Evolutionary conservation across 2,113 vertebrate genomes (phyloP).

Genomic region (Perca fluviatilis): DNA sequence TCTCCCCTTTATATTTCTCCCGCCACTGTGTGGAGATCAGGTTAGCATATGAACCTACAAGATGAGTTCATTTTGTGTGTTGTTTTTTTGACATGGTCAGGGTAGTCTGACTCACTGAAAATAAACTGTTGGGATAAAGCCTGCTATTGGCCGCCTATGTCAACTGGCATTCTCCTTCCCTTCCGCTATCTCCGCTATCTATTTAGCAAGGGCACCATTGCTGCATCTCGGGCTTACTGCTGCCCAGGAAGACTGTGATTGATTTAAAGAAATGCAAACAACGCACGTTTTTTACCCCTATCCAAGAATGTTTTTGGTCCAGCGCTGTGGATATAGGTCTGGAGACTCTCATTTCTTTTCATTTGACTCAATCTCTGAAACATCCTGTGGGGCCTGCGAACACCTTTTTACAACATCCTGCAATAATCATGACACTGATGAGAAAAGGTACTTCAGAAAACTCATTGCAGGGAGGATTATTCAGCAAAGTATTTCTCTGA

Average conservation of each 20-base stretch:
- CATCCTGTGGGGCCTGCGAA: conserved; percentile 18
- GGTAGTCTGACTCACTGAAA: too few relatives aligned
- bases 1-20: not conserved
- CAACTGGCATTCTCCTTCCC: too few relatives aligned
- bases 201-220: too few relatives aligned
- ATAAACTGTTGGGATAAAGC: too few relatives aligned
- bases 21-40: not conserved
- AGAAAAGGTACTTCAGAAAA: conserved; percentile 56
- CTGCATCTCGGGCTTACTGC: too few relatives aligned
- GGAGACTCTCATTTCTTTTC: conserved; percentile 25
- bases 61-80: not conserved
- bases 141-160: too few relatives aligned
- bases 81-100: not conserved
- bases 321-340: too few relatives aligned
- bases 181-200: too few relatives aligned
- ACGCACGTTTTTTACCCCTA: too few relatives aligned
- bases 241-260: too few relatives aligned
- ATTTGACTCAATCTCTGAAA: conserved; percentile 15
- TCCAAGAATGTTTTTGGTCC: too few relatives aligned
- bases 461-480: conserved; percentile 20
- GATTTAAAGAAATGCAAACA: too few relatives aligned
- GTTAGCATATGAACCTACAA: not conserved
- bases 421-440: conserved; percentile 52
- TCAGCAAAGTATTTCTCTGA: conserved; percentile 43
- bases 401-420: conserved; percentile 24